Evolutionary conservation across 1,140 invertebrate species (phyloP), one percentile per base, ranked within the genome.

Genomic region (Dermatophagoides farinae): DNA sequence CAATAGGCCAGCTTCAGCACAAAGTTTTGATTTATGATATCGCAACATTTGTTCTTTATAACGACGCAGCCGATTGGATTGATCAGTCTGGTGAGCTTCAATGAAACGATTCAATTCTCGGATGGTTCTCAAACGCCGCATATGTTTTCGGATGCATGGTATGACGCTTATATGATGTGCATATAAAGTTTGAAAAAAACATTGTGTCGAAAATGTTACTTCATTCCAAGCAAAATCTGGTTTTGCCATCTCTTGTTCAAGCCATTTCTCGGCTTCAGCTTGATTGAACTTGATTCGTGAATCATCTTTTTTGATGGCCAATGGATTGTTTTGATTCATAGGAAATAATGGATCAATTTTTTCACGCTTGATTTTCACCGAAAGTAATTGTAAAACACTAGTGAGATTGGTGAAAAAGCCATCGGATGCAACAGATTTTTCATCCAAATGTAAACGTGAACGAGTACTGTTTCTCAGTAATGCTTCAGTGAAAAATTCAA

Each of bases 351-450:
- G 86, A 76, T 92, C 87, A 60, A 93, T 84, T 73, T 84, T 85
- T 0, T 88, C 75, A 20, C 88, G 75, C 72, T 83, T 87, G 2
- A 72, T 71, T 90, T 58, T 52, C 0, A 40, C 52, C 2, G 52
- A 89, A 0, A 95, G 74, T 51, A 81, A 78, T 38, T 91, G 72
- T 37, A 96, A 68, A 8, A 95, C 79, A 57, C 79, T 79, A 63
- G 79, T 79, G 11, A 96, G 73, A 72, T 90, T 93, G 10, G 91
- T 71, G 80, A 91, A 87, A 70, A 93, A 95, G 16, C 87, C 87
- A 77, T 96, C 90, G 10, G 25, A 11, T 12, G 54, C 46, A 9
- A 61, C 16, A 47, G 20, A 41, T 38, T n/a, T 54, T 14, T 57
- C 55, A 46, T 55, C 57, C 60, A 74, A 73, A 65, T 75, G 75